phyloP scores from a whole-genome alignment of 2,888 invertebrate species.

The Ceriagrion tenellum region DNA sequence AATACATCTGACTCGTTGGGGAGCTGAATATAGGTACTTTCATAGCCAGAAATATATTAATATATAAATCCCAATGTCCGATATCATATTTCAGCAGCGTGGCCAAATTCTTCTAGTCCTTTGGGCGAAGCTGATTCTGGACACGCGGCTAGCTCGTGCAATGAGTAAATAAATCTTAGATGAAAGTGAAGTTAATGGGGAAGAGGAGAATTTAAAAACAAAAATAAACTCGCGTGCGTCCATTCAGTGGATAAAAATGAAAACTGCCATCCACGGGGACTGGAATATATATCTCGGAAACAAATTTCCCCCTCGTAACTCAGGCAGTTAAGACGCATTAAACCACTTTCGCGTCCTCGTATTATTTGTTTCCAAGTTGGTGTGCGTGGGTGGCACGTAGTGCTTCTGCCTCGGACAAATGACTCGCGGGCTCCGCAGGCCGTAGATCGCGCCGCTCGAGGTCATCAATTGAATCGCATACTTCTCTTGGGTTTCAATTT shows the following conservation, averaged over 20 bases:
- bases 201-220: too few relatives aligned
- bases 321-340: not conserved
- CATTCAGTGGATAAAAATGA: not conserved
- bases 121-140: too few relatives aligned
- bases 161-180: too few relatives aligned
- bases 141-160: too few relatives aligned
- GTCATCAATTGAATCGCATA: not conserved
- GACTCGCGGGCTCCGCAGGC: not conserved
- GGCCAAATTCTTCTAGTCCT: too few relatives aligned
- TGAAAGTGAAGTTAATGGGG: too few relatives aligned
- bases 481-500: slow-evolving; percentile 3
- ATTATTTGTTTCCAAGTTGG: not conserved
- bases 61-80: too few relatives aligned
- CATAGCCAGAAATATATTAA: too few relatives aligned
- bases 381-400: not conserved
- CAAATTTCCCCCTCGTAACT: not conserved
- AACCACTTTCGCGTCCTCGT: not conserved
- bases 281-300: not conserved
- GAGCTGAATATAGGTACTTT: too few relatives aligned
- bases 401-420: not conserved
- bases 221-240: too few relatives aligned
- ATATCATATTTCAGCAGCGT: too few relatives aligned
- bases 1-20: too few relatives aligned
- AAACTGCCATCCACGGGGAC: not conserved
- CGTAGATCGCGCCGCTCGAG: not conserved